Evolutionary conservation across 2,797 vertebrate species (phyloP).

Genomic region (Phataginus tetradactyla): DNA sequence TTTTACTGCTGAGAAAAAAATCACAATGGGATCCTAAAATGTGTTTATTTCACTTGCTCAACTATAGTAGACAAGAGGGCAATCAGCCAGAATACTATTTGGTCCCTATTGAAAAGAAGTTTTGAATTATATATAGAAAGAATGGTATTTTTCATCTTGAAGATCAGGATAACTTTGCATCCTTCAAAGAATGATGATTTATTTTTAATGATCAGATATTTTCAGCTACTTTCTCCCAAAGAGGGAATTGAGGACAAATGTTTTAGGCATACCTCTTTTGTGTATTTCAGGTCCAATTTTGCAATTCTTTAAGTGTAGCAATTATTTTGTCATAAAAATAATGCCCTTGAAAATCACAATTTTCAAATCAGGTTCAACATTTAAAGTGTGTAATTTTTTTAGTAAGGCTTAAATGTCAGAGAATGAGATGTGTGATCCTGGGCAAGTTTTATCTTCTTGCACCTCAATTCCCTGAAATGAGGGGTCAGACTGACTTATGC

Average conservation of each 20-base stretch:
- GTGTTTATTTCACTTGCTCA: constrained; percentile 14
- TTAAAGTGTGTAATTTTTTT: constrained; percentile 39
- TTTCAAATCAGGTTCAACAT: constrained; percentile 53
- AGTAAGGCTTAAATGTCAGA: constrained; percentile 9
- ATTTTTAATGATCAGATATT: constrained; percentile 49
- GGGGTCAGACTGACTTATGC: neutral
- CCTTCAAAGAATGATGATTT: constrained; percentile 56
- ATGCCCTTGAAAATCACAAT: constrained; percentile 45
- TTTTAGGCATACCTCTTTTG: neutral
- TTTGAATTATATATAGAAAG: constrained; percentile 33
- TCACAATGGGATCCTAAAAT: constrained; percentile 8
- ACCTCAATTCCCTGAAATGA: constrained; percentile 9
- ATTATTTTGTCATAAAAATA: constrained; percentile 44
- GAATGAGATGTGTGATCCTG: constrained; percentile 35
- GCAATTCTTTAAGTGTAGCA: constrained; percentile 21
- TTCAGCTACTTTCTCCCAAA: constrained; percentile 57
- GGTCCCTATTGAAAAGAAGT: neutral
- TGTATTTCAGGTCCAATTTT: constrained; percentile 36
- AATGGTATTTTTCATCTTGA: constrained; percentile 63
- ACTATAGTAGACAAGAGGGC: constrained; percentile 35
- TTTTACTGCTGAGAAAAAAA: constrained; percentile 41
- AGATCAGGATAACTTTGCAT: constrained; percentile 30
- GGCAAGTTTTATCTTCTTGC: neutral
- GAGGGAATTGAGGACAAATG: constrained; percentile 50
- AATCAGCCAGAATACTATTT: constrained; percentile 1